A percentile compares a stretch with the other conserved stretches of the same genome.
phyloP scores from a whole-genome alignment of 1,140 invertebrate genomes.

The Bactericera cockerelli region DNA sequence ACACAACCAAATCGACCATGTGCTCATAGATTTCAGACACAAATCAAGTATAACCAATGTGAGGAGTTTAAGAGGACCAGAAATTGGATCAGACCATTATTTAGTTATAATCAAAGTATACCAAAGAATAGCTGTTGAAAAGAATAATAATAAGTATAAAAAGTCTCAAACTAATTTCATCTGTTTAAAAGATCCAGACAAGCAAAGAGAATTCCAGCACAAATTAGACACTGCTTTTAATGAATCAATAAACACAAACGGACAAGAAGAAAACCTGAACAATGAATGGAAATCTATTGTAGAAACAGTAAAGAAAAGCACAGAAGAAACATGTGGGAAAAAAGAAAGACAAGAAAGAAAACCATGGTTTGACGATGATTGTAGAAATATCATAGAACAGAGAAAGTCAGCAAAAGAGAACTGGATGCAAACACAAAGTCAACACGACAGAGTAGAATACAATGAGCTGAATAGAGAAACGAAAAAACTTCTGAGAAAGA shows the following conservation, averaged over 20 bases:
- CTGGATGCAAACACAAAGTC: neutral
- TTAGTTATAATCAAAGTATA: slow-evolving; percentile 16
- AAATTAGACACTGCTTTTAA: too few relatives aligned
- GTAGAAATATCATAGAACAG: slow-evolving; percentile 9
- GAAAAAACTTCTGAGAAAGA: slow-evolving; percentile 10
- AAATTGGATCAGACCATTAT: slow-evolving; percentile 16
- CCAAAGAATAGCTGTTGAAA: slow-evolving; percentile 3
- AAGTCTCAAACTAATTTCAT: neutral
- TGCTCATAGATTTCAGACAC: slow-evolving; percentile 16
- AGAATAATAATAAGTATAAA: neutral
- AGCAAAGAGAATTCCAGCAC: neutral
- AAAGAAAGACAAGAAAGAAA: slow-evolving; percentile 10
- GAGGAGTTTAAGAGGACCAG: slow-evolving; percentile 15
- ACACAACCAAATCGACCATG: slow-evolving; percentile 20
- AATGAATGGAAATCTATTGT: too few relatives aligned
- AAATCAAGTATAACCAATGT: slow-evolving; percentile 14
- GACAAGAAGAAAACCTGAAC: too few relatives aligned
- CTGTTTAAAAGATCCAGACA: neutral
- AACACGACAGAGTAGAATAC: slow-evolving; percentile 5
- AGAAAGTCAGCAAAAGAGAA: slow-evolving; percentile 7
- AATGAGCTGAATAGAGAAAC: slow-evolving; percentile 11
- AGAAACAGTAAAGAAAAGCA: too few relatives aligned
- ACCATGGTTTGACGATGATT: slow-evolving; percentile 18
- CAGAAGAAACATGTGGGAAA: neutral
- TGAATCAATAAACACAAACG: too few relatives aligned